Conservation (phyloP, 30 jellyfish, hydroid and myxozoan genomes). For the Nemopilema nomurai region DNA sequence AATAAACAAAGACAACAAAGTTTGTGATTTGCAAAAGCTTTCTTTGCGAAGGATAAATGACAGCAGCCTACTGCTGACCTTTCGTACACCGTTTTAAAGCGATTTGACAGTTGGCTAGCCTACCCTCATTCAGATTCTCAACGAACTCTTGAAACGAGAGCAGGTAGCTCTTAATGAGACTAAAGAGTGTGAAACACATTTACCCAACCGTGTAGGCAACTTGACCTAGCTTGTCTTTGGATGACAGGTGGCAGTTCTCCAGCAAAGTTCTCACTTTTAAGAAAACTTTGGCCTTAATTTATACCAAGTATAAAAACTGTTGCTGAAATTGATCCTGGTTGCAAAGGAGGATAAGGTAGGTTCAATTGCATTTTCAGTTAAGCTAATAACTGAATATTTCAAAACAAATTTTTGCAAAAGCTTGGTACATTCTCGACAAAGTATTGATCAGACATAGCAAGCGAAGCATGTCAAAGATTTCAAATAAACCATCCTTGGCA, state of each 20-base stretch:
- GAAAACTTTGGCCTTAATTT: not conserved
- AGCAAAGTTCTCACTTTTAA: not conserved
- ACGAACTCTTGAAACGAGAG: not conserved
- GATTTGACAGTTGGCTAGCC: not conserved
- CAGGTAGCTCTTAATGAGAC: slow-evolving; percentile 32
- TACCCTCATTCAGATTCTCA: not conserved
- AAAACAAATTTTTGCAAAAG: too few species aligned
- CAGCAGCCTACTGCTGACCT: not conserved
- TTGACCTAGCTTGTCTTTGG: slow-evolving; percentile 53
- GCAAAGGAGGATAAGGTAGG: not conserved
- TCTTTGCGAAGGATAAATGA: too few species aligned
- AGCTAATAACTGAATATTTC: not conserved
- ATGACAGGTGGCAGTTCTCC: slow-evolving; percentile 47
- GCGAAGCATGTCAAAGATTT: slow-evolving; percentile 3
- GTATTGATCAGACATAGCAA: not conserved
- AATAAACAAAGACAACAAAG: not conserved
- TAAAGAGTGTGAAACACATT: slow-evolving; percentile 16
- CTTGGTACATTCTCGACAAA: not conserved
- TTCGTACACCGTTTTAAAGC: not conserved
- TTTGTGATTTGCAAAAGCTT: not conserved
- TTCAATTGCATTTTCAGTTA: not conserved
- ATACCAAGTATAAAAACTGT: not conserved
- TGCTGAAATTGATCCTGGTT: not conserved
- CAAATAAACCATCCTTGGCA: not conserved
- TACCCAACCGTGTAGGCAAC: slow-evolving; percentile 55